Conservation (phyloP, 2,888 invertebrate genomes). For the Chloroclysta siterata region DNA sequence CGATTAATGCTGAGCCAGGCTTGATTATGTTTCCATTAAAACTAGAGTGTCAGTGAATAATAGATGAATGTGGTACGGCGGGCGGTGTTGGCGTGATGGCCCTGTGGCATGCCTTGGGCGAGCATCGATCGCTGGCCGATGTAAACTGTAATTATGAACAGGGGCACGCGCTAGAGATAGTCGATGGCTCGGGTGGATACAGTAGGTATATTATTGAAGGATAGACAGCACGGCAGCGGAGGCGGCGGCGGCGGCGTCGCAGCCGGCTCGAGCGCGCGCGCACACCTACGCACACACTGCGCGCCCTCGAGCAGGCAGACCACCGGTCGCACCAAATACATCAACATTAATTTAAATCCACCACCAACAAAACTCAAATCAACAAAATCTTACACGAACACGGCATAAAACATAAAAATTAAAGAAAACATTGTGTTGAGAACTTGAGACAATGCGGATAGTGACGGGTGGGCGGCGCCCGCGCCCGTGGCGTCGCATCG, state of each 20-base stretch:
- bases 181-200: conserved; percentile 11
- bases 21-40: conserved; percentile 70
- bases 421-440: conserved; percentile 80
- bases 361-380: conserved; percentile 85
- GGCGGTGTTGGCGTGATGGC: conserved; percentile 60
- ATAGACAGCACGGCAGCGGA: conserved; percentile 56
- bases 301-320: conserved; percentile 55
- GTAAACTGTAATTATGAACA: conserved; percentile 48
- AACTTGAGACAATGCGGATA: conserved; percentile 73
- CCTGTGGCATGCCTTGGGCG: conserved; percentile 45
- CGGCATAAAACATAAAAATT: conserved; percentile 81
- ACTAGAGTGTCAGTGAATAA: conserved; percentile 66
- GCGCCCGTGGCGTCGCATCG: conserved; percentile 48
- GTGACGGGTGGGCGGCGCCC: conserved; percentile 79
- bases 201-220: conserved; percentile 16
- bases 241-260: conserved; percentile 44
- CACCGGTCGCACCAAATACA: conserved; percentile 46
- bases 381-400: conserved; percentile 84
- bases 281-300: conserved; percentile 76
- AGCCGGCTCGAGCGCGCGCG: conserved; percentile 61
- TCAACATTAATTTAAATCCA: conserved; percentile 85
- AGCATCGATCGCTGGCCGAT: conserved; percentile 60
- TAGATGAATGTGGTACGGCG: conserved; percentile 58
- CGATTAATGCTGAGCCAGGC: conserved; percentile 69
- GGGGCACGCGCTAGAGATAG: conserved; percentile 46